Conservation (phyloP, 2,113 vertebrate genomes). For the Otus sunia region DNA sequence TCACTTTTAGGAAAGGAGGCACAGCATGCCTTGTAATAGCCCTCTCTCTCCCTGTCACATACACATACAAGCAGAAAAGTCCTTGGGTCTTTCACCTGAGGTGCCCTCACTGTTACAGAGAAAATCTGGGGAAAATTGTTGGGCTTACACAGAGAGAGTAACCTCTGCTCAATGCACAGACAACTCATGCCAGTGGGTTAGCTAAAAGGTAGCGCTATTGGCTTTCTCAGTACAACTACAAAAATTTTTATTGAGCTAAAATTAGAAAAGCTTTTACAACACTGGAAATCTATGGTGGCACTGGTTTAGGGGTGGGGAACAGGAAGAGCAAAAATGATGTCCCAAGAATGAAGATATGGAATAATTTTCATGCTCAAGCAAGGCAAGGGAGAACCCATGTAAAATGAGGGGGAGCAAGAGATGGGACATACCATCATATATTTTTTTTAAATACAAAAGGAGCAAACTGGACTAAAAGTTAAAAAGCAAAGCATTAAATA, state of each 20-base stretch:
- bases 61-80: not conserved
- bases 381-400: constrained; percentile 63
- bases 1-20: not conserved
- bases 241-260: not conserved
- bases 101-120: not conserved
- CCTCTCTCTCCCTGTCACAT: not conserved
- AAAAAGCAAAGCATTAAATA: constrained; percentile 34
- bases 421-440: constrained; percentile 53
- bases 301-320: not conserved
- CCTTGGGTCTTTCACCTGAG: constrained; percentile 44
- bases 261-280: not conserved
- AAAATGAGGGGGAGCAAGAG: constrained; percentile 46
- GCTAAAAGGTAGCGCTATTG: not conserved
- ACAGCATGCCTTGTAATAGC: not conserved
- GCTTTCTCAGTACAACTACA: not conserved
- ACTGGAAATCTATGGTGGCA: not conserved
- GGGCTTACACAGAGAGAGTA: not conserved
- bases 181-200: not conserved
- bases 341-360: constrained; percentile 42
- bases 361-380: constrained; percentile 57
- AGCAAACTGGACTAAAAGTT: constrained; percentile 18
- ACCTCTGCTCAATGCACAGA: not conserved
- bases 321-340: constrained; percentile 30
- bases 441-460: constrained; percentile 21
- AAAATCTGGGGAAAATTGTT: not conserved